Percentiles rank a stretch among this genome's conserved stretches.
Evolutionary conservation across 2,888 invertebrate genomes (phyloP).

Genomic region (Galerucella nymphaeae): DNA sequence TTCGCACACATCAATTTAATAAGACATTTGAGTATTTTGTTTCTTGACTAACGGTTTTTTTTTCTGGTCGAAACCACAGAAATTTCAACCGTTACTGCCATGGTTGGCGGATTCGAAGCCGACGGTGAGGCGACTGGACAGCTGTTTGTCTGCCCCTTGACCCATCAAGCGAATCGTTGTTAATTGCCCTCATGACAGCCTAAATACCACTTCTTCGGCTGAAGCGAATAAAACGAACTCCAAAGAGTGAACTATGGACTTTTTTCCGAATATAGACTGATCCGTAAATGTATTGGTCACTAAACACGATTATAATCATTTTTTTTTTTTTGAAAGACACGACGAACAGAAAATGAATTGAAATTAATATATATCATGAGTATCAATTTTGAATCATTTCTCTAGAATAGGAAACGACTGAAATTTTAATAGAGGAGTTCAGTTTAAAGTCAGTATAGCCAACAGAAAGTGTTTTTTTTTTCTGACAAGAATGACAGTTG

Average conservation of each 20-base stretch:
- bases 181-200: slow-evolving; percentile 58
- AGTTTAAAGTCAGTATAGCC: too few species aligned
- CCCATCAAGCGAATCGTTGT: slow-evolving; percentile 53
- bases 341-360: neutral
- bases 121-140: slow-evolving; percentile 23
- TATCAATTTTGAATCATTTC: neutral
- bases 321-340: neutral
- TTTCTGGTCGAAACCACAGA: neutral
- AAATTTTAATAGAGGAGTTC: too few species aligned
- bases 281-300: neutral
- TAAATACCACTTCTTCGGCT: slow-evolving; percentile 53
- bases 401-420: too few species aligned
- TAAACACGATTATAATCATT: neutral
- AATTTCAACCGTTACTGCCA: neutral
- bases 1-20: too few species aligned
- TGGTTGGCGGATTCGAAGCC: neutral
- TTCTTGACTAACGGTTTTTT: too few species aligned
- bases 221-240: slow-evolving; percentile 30
- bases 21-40: too few species aligned
- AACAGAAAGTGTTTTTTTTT: too few species aligned
- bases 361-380: neutral
- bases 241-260: slow-evolving; percentile 54
- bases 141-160: slow-evolving; percentile 52
- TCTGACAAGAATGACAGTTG: too few species aligned
- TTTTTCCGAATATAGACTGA: slow-evolving; percentile 48